Percentiles rank a stretch among this genome's conserved stretches.
These are phyloP conservation scores for Lepidurus arcticus DNA, from an alignment of 1,140 invertebrate genomes.

Conservation along the genomic window DNA sequence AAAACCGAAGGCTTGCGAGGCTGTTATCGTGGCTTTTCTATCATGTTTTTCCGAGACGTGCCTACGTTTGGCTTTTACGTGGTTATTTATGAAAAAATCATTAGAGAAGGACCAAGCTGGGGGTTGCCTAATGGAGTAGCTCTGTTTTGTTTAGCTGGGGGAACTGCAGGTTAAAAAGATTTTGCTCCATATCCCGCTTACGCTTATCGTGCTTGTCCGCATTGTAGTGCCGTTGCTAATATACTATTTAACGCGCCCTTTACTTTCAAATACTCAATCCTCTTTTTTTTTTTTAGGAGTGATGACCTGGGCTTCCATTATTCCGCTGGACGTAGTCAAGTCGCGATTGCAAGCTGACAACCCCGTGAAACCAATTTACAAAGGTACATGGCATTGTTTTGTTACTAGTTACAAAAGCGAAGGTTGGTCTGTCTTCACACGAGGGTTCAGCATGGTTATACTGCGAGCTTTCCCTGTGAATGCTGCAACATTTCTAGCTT, in stretches of 20 bases:
- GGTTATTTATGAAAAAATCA: conserved; percentile 21
- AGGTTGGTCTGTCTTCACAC: conserved; percentile 52
- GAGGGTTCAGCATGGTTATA: conserved; percentile 54
- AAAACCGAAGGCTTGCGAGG: conserved; percentile 15
- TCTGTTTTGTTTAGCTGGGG: neutral
- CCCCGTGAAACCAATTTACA: conserved; percentile 48
- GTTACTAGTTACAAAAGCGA: conserved; percentile 48
- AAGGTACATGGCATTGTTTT: conserved; percentile 50
- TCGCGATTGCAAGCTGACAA: conserved; percentile 64
- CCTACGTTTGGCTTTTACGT: conserved; percentile 29
- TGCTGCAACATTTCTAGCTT: conserved; percentile 60
- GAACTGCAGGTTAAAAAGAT: neutral
- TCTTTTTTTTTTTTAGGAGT: conserved; percentile 47
- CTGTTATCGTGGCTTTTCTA: conserved; percentile 2
- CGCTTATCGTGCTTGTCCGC: neutral
- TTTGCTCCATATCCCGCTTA: neutral
- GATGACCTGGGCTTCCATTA: conserved; percentile 61
- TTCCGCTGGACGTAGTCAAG: conserved; percentile 70
- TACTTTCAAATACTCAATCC: neutral
- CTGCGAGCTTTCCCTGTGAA: conserved; percentile 64
- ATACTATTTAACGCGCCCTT: conserved; percentile 26
- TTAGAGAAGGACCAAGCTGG: neutral
- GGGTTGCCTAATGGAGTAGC: neutral
- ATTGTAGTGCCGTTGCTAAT: conserved; percentile 21
- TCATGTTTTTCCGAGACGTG: conserved; percentile 25